Conservation (phyloP, 2,888 invertebrate species). For the Ornithoptera alexandrae region DNA sequence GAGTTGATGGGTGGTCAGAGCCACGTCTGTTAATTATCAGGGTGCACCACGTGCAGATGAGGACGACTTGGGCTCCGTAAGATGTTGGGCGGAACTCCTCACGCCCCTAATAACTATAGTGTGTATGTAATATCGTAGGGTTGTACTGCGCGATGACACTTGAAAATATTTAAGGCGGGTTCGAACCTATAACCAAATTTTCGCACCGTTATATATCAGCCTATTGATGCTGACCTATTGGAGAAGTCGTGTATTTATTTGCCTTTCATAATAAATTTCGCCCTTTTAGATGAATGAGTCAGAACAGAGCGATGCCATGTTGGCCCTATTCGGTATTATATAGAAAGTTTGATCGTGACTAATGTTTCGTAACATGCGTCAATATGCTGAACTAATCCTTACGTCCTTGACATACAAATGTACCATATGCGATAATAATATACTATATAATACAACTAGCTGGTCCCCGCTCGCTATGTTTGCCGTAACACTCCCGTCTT, state of each 20-base stretch:
- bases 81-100: no score
- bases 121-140: no score
- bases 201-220: not conserved
- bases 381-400: not conserved
- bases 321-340: slow-evolving; percentile 4
- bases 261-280: not conserved
- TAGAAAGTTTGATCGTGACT: slow-evolving; percentile 5
- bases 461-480: no score
- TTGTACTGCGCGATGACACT: no score
- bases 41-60: no score
- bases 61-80: no score
- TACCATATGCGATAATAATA: not conserved
- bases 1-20: no score
- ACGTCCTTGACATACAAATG: not conserved
- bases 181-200: not conserved
- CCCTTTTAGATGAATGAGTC: slow-evolving; percentile 7
- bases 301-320: slow-evolving; percentile 1
- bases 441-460: no score
- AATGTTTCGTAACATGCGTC: slow-evolving; percentile 5
- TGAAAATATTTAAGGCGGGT: not conserved
- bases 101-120: no score
- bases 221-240: not conserved
- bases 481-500: no score
- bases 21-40: no score
- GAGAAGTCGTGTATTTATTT: not conserved